phyloP scores from a whole-genome alignment of 1,140 invertebrate species.

The Trichogramma pretiosum region DNA sequence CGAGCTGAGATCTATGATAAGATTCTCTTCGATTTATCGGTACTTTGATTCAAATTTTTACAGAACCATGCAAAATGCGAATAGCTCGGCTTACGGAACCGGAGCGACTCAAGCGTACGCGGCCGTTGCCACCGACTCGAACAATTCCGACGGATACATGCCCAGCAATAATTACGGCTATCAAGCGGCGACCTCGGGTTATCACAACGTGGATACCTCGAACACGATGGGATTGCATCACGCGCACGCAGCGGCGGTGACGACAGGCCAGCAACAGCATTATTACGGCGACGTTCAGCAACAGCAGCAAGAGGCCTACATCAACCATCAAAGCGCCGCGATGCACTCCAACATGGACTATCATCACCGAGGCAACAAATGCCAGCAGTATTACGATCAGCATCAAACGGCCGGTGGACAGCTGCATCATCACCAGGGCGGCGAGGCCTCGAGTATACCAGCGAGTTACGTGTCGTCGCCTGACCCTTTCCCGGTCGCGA shows the following conservation, averaged over 20 bases:
- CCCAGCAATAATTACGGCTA: constrained; percentile 11
- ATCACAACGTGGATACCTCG: too few relatives aligned
- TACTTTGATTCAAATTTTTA: too few relatives aligned
- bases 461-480: constrained; percentile 43
- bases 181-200: neutral
- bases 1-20: too few relatives aligned
- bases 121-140: constrained; percentile 20
- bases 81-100: neutral
- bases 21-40: neutral
- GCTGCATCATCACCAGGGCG: constrained; percentile 42
- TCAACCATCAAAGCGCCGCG: constrained; percentile 21
- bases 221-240: too few relatives aligned
- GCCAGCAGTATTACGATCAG: constrained; percentile 39
- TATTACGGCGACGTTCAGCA: constrained; percentile 10
- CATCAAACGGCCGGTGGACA: constrained; percentile 23
- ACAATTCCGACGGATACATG: constrained; percentile 38
- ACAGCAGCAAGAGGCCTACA: constrained; percentile 27
- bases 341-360: constrained; percentile 3
- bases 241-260: neutral
- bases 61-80: constrained; percentile 10
- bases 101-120: constrained; percentile 4
- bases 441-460: constrained; percentile 44
- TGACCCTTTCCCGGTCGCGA: constrained; percentile 44
- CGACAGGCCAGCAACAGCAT: constrained; percentile 1
- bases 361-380: constrained; percentile 9